Evolutionary conservation across 2,888 invertebrate genomes (phyloP).

Genomic region (Lepidonotus clava): DNA sequence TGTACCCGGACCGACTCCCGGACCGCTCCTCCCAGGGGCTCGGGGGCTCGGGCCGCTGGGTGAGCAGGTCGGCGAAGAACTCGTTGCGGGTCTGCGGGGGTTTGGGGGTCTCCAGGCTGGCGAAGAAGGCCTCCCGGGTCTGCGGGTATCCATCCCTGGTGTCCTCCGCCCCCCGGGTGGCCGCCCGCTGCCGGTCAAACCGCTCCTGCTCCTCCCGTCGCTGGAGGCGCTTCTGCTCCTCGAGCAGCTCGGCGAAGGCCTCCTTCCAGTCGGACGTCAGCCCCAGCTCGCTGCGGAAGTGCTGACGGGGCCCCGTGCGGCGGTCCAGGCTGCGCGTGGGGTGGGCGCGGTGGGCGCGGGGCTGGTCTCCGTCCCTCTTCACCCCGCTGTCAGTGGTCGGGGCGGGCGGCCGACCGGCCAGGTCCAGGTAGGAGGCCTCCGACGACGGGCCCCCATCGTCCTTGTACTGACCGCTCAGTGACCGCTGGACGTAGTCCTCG

Average conservation of each 20-base stretch:
- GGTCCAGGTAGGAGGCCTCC: conserved; percentile 6
- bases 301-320: background rate
- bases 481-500: background rate
- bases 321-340: background rate
- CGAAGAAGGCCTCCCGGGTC: conserved; percentile 25
- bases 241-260: conserved; percentile 17
- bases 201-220: background rate
- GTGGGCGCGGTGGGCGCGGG: no score
- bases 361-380: no score
- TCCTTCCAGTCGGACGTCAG: background rate
- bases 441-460: background rate
- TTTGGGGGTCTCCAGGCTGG: background rate
- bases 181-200: no score
- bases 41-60: background rate
- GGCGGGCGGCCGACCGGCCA: background rate
- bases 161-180: background rate
- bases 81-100: background rate
- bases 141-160: no score
- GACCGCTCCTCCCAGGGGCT: background rate
- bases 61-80: conserved; percentile 28
- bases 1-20: conserved; percentile 21
- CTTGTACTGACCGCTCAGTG: background rate
- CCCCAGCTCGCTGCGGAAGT: no score
- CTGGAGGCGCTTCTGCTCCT: conserved; percentile 27
- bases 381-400: background rate